phyloP scores from a whole-genome alignment of 2,888 invertebrate species.

The Celastrina argiolus region DNA sequence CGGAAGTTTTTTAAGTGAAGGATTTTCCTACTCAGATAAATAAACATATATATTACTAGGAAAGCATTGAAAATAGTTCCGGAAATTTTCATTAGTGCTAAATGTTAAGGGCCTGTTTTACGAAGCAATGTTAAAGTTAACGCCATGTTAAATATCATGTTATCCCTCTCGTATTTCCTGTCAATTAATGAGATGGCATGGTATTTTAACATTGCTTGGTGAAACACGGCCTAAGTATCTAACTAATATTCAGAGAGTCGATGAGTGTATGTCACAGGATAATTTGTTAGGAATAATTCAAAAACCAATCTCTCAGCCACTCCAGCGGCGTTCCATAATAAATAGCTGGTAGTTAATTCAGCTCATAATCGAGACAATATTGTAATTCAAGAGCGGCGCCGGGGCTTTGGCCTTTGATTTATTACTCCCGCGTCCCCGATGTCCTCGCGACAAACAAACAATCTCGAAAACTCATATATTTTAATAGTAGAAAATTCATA shows the following conservation, averaged over 20 bases:
- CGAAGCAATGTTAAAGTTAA: too few species aligned
- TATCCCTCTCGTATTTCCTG: too few species aligned
- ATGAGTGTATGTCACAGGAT: not conserved
- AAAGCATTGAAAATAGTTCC: not conserved
- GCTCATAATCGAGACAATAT: constrained; percentile 37
- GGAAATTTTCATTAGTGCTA: not conserved
- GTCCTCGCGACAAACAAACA: constrained; percentile 21
- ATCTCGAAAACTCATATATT: constrained; percentile 7
- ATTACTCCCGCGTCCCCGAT: constrained; percentile 32
- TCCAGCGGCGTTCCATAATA: constrained; percentile 30
- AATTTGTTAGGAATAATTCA: constrained; percentile 19
- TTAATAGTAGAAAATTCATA: not conserved
- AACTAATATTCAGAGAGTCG: not conserved
- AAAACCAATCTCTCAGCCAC: constrained; percentile 20
- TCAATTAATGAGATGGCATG: too few species aligned
- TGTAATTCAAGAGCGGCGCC: constrained; percentile 33
- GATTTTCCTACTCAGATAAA: not conserved
- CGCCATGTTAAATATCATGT: too few species aligned
- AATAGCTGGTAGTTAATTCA: constrained; percentile 37
- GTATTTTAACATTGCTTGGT: too few species aligned
- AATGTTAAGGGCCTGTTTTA: too few species aligned
- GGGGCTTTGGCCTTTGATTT: constrained; percentile 35
- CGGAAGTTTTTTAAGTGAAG: not conserved
- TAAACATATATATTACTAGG: not conserved
- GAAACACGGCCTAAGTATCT: too few species aligned